Percentiles rank a stretch among this genome's conserved stretches.
Evolutionary conservation across 2,797 vertebrate genomes (phyloP).

Genomic region (Peromyscus attwateri): DNA sequence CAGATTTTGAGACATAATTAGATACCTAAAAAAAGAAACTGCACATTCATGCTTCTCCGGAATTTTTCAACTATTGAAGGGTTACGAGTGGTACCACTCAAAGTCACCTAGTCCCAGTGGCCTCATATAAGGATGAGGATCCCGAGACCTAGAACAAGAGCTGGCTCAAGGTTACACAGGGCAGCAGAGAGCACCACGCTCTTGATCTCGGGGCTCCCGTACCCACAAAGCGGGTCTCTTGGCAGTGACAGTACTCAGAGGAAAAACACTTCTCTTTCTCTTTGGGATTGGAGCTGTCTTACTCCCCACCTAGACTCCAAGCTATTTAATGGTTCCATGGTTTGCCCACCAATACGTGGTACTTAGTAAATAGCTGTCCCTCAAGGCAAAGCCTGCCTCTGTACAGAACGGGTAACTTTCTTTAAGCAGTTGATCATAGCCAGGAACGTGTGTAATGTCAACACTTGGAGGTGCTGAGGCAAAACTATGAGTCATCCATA

Average conservation of each 20-base stretch:
- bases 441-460: background rate
- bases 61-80: background rate
- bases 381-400: background rate
- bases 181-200: background rate
- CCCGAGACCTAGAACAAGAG: background rate
- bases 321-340: background rate
- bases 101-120: conserved; percentile 5
- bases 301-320: background rate
- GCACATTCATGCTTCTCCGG: background rate
- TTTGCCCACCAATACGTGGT: background rate
- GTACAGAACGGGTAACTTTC: background rate
- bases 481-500: background rate
- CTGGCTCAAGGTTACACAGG: background rate
- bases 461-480: background rate
- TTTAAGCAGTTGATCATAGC: background rate
- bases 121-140: conserved; percentile 43
- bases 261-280: background rate
- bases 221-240: background rate
- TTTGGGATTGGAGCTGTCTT: background rate
- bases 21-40: conserved; percentile 58
- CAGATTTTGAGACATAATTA: conserved; percentile 51
- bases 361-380: background rate
- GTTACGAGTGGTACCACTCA: background rate
- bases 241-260: no score
- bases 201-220: background rate